A percentile compares a stretch with the other conserved stretches of the same genome.
phyloP scores from a whole-genome alignment of 2,797 vertebrate genomes.

The Synaphobranchus kaupii region DNA sequence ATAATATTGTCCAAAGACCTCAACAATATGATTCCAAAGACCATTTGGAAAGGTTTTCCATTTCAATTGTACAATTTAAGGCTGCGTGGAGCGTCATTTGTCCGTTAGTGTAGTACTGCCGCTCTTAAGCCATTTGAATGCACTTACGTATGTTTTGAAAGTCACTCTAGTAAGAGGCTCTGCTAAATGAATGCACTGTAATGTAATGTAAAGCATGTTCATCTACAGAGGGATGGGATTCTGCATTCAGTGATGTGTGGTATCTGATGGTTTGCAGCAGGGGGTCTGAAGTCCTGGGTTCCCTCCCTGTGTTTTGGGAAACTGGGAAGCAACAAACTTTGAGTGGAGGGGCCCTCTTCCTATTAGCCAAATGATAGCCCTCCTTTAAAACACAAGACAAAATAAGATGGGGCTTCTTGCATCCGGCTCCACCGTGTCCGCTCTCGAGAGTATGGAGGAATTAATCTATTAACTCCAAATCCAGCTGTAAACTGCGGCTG shows the following conservation, averaged over 20 bases:
- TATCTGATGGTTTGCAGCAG: neutral
- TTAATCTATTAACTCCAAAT: neutral
- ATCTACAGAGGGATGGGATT: neutral
- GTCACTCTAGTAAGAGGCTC: neutral
- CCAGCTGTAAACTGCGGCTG: neutral
- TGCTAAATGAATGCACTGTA: neutral
- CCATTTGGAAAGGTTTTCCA: neutral
- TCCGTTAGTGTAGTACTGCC: neutral
- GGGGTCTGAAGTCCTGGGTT: neutral
- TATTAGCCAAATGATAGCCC: neutral
- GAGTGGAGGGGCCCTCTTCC: too few species aligned
- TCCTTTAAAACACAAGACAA: neutral
- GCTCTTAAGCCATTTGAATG: neutral
- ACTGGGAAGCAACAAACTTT: slow-evolving; percentile 2
- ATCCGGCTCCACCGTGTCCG: neutral
- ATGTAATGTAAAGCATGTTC: neutral
- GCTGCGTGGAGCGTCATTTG: neutral
- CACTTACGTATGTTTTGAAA: neutral
- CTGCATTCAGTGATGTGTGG: neutral
- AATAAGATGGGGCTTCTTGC: neutral
- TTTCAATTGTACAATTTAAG: neutral
- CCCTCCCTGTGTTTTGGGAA: slow-evolving; percentile 2
- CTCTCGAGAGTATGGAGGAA: neutral
- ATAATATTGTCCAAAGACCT: neutral
- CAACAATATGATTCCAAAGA: neutral